These are phyloP conservation scores for Beaufortia kweichowensis DNA, from an alignment of 2,113 vertebrate genomes.

Conservation along the genomic window DNA sequence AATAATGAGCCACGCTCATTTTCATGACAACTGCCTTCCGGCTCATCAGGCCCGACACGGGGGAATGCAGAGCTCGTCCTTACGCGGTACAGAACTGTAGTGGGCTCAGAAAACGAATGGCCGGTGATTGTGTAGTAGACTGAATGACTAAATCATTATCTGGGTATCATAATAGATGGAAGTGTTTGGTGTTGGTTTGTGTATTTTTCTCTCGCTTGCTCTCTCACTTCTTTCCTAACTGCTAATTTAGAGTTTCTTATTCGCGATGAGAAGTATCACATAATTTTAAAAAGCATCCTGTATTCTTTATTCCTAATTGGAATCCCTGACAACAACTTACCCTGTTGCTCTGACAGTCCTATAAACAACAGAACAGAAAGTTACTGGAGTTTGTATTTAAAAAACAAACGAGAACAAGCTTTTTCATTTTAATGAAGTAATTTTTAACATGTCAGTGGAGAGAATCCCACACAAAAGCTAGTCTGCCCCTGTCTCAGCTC, in stretches of 20 bases:
- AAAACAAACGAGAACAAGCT: neutral
- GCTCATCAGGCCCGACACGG: slow-evolving; percentile 67
- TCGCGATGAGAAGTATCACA: neutral
- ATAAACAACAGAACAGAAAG: slow-evolving; percentile 6
- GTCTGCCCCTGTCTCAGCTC: neutral
- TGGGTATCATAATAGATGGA: neutral
- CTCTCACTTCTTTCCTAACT: neutral
- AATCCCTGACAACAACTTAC: slow-evolving; percentile 1
- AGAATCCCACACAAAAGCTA: slow-evolving; percentile 2
- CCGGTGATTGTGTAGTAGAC: slow-evolving; percentile 36
- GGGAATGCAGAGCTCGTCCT: slow-evolving; percentile 30
- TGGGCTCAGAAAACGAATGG: neutral
- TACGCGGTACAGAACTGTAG: neutral
- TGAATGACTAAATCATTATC: slow-evolving; percentile 8
- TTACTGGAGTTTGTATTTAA: neutral
- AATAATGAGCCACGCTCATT: slow-evolving; percentile 75
- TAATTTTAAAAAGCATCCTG: slow-evolving; percentile 1
- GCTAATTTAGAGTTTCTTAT: neutral
- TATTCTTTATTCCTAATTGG: neutral
- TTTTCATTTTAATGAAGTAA: slow-evolving; percentile 25
- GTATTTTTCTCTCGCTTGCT: slow-evolving; percentile 1
- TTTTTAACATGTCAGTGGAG: neutral
- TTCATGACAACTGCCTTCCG: slow-evolving; percentile 72
- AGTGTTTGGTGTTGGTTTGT: neutral
- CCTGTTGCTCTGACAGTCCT: slow-evolving; percentile 10